Base-by-base conservation (phyloP, 1,140 invertebrate genomes). In the Meloidogyne exigua region DNA sequence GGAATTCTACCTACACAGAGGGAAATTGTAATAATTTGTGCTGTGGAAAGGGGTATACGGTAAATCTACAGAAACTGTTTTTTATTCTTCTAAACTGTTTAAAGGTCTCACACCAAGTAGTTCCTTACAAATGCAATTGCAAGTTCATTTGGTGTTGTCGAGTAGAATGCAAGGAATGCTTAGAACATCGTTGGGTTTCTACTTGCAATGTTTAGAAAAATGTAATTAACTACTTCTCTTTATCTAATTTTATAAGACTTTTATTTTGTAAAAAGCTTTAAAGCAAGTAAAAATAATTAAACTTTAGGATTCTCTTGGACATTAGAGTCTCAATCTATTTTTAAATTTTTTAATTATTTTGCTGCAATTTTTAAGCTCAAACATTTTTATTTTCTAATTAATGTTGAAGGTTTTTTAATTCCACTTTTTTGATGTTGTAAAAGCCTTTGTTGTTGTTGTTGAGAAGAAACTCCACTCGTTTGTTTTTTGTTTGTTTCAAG, bases 81-180 rank as follows among this genome's bases (percentile, higher is more conserved):
- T 36, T 21, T 32, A 32, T n/a, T 13, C 4, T 13, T 28, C 4
- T 0, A 44, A 44, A 72, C 1, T 1, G 7, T 9, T 23, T 13
- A 64, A 26, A 95, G 88, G 95, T 94, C 1, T 90, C 92, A 66
- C 91, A 95, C 0, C 90, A 92, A 68, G 92, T 94, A 80, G 92
- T 94, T 72, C 91, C 92, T 77, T 93, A 95, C 88, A 94, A 95
- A 88, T 96, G 94, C 89, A 92, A 93, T 81, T 96, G 95, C 88
- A 91, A 92, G 82, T 95, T 96, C 86, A 92, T 94, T 49, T 95
- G 94, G 94, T 96, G 94, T 89, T 96, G 94, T 88, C 90, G 92
- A 76, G 93, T 96, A 0, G 75, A 76, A 42, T 76, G 75, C 26
- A 62, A 70, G 11, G 75, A 76, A 62, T 76, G 75, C 65, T 44